Percentiles rank a stretch among this genome's conserved stretches.
Conservation (phyloP, 2,888 invertebrate species). For the Sussaba pulchella region DNA sequence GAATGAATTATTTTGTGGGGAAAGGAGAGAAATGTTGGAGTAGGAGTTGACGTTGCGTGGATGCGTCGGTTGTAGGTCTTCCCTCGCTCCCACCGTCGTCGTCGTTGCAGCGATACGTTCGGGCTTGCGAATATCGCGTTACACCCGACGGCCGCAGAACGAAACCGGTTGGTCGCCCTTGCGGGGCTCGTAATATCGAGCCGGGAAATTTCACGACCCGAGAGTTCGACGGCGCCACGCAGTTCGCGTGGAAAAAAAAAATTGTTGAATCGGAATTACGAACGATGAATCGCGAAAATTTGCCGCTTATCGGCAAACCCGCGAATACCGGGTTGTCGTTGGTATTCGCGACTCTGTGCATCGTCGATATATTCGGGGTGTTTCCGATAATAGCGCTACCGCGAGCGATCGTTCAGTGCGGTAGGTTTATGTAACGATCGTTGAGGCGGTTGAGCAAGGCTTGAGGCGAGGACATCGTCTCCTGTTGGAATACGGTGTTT, state of each 20-base stretch:
- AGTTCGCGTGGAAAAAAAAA: too few species aligned
- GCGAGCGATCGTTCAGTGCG: slow-evolving; percentile 90
- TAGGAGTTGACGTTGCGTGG: too few species aligned
- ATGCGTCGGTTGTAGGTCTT: slow-evolving; percentile 81
- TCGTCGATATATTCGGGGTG: slow-evolving; percentile 93
- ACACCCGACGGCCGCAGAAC: slow-evolving; percentile 69
- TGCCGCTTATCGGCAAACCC: slow-evolving; percentile 74
- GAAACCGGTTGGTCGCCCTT: slow-evolving; percentile 76
- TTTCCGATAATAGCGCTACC: slow-evolving; percentile 93
- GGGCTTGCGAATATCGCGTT: slow-evolving; percentile 77
- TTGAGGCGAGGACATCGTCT: slow-evolving; percentile 2
- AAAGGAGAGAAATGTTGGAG: too few species aligned
- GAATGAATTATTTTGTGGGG: not conserved
- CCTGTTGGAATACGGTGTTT: not conserved
- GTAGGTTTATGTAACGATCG: slow-evolving; percentile 84
- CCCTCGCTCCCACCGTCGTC: slow-evolving; percentile 70
- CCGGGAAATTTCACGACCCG: too few species aligned
- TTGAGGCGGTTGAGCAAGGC: slow-evolving; percentile 29
- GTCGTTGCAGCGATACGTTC: slow-evolving; percentile 67
- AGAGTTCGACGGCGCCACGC: too few species aligned
- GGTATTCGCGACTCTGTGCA: slow-evolving; percentile 90
- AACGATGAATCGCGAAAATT: slow-evolving; percentile 77
- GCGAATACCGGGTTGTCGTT: slow-evolving; percentile 87
- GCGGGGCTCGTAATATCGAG: slow-evolving; percentile 47
- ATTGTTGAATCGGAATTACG: not conserved